Base-by-base conservation (phyloP, 2,888 invertebrate genomes). In the Polietes domitor region DNA sequence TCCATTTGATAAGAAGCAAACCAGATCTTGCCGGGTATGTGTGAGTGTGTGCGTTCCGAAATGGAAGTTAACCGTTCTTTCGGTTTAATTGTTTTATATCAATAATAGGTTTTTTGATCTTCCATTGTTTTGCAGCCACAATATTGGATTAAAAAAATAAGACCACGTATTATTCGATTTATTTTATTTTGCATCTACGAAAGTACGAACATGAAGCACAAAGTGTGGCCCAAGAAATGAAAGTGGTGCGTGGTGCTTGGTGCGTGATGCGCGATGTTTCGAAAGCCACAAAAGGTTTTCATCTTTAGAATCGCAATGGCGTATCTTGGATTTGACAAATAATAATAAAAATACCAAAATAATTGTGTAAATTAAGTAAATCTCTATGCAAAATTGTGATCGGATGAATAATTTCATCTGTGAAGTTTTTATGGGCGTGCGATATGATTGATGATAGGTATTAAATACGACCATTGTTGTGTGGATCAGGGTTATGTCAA, bases 171-270 rank as follows among this genome's bases (percentile, higher is more conserved):
- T n/a, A 32, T 15, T 47, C 15, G 15, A n/a, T 47, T 32, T n/a
- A 32, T 15, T 47, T 1, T 47, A n/a, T 47, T 15, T 47, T 58
- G 26, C 26, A 15, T 58, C 9, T 24, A 26, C 26, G 24, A 58
- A 28, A 37, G 12, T 12, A 63, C 15, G 17, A 70, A 70, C 50
- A 4, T 26, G 9, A 68, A 24, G 1, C 12, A 50, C 21, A 65
- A 32, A 50, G 32, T 10, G 21, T 53, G 15, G 24, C 26, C 58
- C 9, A 43, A 63, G 77, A 70, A 70, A 61, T 70, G 58, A 77
- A 77, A 58, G 58, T 77, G 47, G 41, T 68, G 63, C 53, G 21
- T 4, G 1, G 37, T 43, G 26, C 19, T 17, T 17, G 5, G 21
- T n/a, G n/a, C n/a, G 58, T 77, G 47, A 55, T 68, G 63, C 53